Percentiles rank a stretch among this genome's conserved stretches.
These are phyloP conservation scores for Hypselothyrea guttata DNA, from an alignment of 2,888 invertebrate genomes.

Conservation along the genomic window DNA sequence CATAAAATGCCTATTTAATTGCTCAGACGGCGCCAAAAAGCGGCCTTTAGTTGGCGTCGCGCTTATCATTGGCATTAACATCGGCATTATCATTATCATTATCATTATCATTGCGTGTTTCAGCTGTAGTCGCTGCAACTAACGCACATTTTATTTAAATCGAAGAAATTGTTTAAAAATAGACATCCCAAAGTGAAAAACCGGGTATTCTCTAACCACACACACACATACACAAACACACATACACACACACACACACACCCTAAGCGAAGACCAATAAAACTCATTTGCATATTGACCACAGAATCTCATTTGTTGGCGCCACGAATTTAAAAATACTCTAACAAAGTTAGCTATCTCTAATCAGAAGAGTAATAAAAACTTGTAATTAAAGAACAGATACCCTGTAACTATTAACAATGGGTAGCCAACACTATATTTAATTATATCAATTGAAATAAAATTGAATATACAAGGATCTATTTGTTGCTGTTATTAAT, in stretches of 20 bases:
- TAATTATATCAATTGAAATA: too few species aligned
- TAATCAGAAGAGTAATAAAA: too few species aligned
- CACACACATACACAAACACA: too few species aligned
- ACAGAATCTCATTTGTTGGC: neutral
- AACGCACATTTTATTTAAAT: conserved; percentile 67
- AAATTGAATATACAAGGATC: too few species aligned
- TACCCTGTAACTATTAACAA: too few species aligned
- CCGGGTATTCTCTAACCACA: conserved; percentile 2
- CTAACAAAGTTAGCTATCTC: too few species aligned
- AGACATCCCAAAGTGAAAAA: conserved; percentile 35
- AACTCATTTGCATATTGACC: neutral
- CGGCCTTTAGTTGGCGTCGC: conserved; percentile 39
- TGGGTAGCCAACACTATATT: too few species aligned
- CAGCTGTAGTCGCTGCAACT: conserved; percentile 27
- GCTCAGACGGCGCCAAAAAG: conserved; percentile 60
- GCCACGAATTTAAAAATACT: neutral
- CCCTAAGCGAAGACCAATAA: too few species aligned
- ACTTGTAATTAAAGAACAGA: too few species aligned
- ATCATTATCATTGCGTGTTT: conserved; percentile 35
- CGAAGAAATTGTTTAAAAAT: conserved; percentile 72
- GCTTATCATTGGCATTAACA: conserved; percentile 51
- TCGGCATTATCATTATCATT: conserved; percentile 9
- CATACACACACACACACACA: too few species aligned
- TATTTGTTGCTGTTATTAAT: too few species aligned
- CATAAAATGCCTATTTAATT: conserved; percentile 69